Conservation (phyloP, 2,113 vertebrate genomes). For the Hystrix brachyura region DNA sequence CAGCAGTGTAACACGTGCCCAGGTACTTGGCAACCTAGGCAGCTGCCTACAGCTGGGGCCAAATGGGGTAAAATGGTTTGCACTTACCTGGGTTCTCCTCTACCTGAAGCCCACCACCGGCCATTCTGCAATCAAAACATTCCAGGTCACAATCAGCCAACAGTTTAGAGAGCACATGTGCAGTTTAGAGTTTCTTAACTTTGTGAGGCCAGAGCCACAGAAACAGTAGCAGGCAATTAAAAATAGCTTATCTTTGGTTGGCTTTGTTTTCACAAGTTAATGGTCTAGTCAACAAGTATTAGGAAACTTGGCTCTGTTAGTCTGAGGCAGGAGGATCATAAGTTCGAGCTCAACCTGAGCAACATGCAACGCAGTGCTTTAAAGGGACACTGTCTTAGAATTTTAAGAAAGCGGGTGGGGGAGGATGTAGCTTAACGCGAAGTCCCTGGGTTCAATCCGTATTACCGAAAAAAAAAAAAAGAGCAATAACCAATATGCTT, state of each 20-base stretch:
- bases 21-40: slow-evolving; percentile 79
- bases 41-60: slow-evolving; percentile 82
- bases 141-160: slow-evolving; percentile 38
- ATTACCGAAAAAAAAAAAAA: not conserved
- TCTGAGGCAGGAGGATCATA: too few species aligned
- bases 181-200: not conserved
- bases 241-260: not conserved
- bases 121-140: slow-evolving; percentile 60
- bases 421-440: not conserved
- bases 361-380: too few species aligned
- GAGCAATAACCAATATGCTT: slow-evolving; percentile 2
- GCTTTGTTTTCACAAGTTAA: not conserved
- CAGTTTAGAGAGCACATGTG: not conserved
- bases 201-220: not conserved
- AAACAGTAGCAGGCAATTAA: not conserved
- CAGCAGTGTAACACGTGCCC: slow-evolving; percentile 83
- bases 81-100: slow-evolving; percentile 51
- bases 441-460: not conserved
- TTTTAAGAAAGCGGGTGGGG: not conserved
- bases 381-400: too few species aligned
- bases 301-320: not conserved
- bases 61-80: not conserved
- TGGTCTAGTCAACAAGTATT: not conserved
- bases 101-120: not conserved
- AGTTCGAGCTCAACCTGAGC: too few species aligned